Evolutionary conservation across 2,888 invertebrate species (phyloP).

Genomic region (Lacanobia wlatinum): DNA sequence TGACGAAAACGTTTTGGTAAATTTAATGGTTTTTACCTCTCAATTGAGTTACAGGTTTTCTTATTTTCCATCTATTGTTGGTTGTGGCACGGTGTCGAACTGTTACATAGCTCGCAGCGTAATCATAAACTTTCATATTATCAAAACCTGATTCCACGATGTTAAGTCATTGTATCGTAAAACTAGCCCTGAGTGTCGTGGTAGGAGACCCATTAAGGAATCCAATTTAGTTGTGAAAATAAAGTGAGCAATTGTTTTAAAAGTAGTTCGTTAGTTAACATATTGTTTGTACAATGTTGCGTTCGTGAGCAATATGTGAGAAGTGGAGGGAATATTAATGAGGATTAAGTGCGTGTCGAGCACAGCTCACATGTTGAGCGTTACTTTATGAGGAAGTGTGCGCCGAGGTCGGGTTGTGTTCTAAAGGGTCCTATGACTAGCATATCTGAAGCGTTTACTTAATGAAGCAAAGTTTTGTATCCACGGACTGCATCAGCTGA

Average conservation of each 20-base stretch:
- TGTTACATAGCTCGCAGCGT: neutral
- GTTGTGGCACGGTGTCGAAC: neutral
- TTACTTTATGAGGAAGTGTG: conserved; percentile 24
- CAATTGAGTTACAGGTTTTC: conserved; percentile 1
- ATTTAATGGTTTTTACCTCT: neutral
- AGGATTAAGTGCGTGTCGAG: conserved; percentile 30
- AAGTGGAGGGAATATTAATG: conserved; percentile 51
- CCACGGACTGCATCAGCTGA: neutral
- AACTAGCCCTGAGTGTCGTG: neutral
- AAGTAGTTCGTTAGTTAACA: conserved; percentile 17
- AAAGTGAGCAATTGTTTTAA: conserved; percentile 34
- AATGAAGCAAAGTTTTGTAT: neutral
- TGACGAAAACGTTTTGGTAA: neutral
- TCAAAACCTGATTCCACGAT: conserved; percentile 11
- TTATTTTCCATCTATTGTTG: conserved; percentile 5
- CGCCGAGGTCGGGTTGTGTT: conserved; percentile 7
- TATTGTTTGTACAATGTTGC: conserved; percentile 37
- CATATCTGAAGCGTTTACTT: conserved; percentile 2
- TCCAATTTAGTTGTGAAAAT: conserved; percentile 10
- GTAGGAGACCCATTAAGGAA: neutral
- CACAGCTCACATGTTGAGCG: conserved; percentile 24
- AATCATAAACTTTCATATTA: conserved; percentile 19
- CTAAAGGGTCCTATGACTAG: conserved; percentile 18
- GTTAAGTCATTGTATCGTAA: conserved; percentile 13
- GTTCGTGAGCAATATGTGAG: conserved; percentile 18